Conservation (phyloP, 2,888 invertebrate species). For the Oxyscelio sp. region DNA sequence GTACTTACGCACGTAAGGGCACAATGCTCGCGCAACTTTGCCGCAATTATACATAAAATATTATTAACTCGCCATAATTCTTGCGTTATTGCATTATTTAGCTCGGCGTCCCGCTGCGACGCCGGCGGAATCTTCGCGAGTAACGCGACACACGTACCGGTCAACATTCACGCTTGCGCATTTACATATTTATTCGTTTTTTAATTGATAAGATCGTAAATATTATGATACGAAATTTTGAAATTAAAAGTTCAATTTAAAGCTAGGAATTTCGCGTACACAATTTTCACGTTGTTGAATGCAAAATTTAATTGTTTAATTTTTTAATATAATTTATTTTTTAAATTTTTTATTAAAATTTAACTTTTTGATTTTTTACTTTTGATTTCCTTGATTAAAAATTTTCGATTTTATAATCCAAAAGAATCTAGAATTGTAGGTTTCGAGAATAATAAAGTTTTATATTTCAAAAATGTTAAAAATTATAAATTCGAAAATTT, state of each 20-base stretch:
- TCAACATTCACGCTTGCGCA: conserved; percentile 38
- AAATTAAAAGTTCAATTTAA: background rate
- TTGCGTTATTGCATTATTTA: conserved; percentile 88
- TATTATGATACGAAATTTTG: background rate
- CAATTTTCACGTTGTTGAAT: too few relatives aligned
- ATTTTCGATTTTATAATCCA: too few relatives aligned
- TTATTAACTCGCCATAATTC: conserved; percentile 87
- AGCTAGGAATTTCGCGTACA: background rate
- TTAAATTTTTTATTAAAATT: too few relatives aligned
- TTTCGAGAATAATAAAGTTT: too few relatives aligned
- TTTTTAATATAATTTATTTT: too few relatives aligned
- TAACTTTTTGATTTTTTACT: too few relatives aligned
- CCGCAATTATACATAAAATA: conserved; percentile 87
- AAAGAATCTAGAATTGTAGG: too few relatives aligned
- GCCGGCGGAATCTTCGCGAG: conserved; percentile 81
- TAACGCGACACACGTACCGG: conserved; percentile 65
- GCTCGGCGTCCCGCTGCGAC: conserved; percentile 84
- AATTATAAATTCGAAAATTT: too few relatives aligned
- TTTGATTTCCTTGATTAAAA: too few relatives aligned
- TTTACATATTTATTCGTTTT: conserved; percentile 55
- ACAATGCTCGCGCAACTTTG: conserved; percentile 68
- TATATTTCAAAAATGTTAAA: too few relatives aligned
- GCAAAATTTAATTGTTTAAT: too few relatives aligned
- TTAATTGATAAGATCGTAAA: conserved; percentile 56
- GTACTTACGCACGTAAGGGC: conserved; percentile 42